These are phyloP conservation scores for Phyllotreta striolata DNA, from an alignment of 2,888 invertebrate genomes.

Conservation along the genomic window DNA sequence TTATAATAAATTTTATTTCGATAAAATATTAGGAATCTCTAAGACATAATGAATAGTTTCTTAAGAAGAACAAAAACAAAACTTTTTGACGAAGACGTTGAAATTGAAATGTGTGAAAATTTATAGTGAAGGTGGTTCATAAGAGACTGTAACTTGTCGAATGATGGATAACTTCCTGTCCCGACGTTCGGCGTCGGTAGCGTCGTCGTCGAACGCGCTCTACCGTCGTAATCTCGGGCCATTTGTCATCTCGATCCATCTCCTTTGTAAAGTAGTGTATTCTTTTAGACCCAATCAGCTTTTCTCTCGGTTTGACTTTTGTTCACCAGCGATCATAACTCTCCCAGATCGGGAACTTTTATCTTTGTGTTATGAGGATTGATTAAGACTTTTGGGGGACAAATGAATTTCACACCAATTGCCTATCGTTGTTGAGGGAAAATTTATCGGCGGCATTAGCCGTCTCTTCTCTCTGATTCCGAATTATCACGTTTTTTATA, in stretches of 20 bases:
- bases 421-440: conserved; percentile 56
- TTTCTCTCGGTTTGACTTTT: conserved; percentile 56
- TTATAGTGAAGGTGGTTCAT: conserved; percentile 36
- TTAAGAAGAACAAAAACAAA: conserved; percentile 19
- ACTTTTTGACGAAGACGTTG: conserved; percentile 22
- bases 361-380: conserved; percentile 61
- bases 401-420: conserved; percentile 62
- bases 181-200: conserved; percentile 58
- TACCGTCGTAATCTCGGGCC: conserved; percentile 57
- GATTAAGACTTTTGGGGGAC: conserved; percentile 59
- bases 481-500: conserved; percentile 56
- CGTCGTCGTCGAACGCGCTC: conserved; percentile 55
- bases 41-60: not conserved
- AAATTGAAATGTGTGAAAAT: conserved; percentile 36
- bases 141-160: conserved; percentile 46
- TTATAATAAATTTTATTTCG: too few relatives aligned
- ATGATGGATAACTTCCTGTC: conserved; percentile 59
- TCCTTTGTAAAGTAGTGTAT: conserved; percentile 60
- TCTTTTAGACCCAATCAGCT: conserved; percentile 60
- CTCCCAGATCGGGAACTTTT: conserved; percentile 57
- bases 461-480: conserved; percentile 50
- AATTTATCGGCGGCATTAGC: conserved; percentile 57
- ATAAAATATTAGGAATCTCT: too few relatives aligned
- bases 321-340: conserved; percentile 57
- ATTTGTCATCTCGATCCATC: conserved; percentile 61